Evolutionary conservation across 2,797 vertebrate species (phyloP).

Genomic region (Cyclopterus lumpus): DNA sequence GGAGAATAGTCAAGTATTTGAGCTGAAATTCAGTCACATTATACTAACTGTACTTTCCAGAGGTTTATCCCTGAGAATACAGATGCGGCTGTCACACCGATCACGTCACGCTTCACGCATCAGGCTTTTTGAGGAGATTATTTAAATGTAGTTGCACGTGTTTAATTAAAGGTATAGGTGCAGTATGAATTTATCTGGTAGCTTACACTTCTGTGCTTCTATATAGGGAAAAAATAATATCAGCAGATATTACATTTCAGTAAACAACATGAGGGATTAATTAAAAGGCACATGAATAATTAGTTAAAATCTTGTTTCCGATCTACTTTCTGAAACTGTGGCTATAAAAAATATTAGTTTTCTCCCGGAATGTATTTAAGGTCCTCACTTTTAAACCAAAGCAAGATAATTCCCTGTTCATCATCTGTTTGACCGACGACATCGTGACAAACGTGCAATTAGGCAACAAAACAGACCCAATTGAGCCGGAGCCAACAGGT

Average conservation of each 20-base stretch:
- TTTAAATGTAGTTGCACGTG: constrained; percentile 3
- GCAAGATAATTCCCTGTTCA: neutral
- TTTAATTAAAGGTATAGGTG: constrained; percentile 17
- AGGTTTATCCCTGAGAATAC: constrained; percentile 26
- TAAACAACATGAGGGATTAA: neutral
- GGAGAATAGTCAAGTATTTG: neutral
- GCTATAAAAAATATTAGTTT: neutral
- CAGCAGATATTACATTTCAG: neutral
- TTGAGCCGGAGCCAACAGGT: neutral
- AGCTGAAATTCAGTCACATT: constrained; percentile 2
- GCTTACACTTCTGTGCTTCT: neutral
- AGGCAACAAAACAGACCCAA: neutral
- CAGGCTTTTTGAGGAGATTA: neutral
- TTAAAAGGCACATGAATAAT: neutral
- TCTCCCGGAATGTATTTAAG: neutral
- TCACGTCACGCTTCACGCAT: constrained; percentile 24
- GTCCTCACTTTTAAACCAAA: neutral
- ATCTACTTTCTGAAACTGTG: neutral
- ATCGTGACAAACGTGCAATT: neutral
- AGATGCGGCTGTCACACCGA: constrained; percentile 21
- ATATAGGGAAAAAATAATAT: neutral
- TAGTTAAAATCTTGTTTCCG: too few species aligned
- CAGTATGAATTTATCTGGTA: neutral
- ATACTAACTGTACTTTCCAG: neutral
- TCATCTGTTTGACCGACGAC: neutral